A percentile compares a stretch with the other conserved stretches of the same genome.
phyloP scores from a whole-genome alignment of 2,113 vertebrate genomes.

The Tonatia bakeri region DNA sequence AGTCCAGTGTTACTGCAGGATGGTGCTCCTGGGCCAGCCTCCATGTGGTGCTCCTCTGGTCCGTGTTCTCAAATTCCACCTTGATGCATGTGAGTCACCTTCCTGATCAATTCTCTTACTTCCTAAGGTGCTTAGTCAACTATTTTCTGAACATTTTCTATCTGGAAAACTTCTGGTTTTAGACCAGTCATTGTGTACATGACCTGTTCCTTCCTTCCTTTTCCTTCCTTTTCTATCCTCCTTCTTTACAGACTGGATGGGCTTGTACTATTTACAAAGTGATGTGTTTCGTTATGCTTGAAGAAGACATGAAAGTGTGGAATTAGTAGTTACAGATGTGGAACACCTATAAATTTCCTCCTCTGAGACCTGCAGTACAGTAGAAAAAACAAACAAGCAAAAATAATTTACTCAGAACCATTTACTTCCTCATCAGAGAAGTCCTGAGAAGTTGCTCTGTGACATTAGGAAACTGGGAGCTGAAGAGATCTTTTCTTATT shows the following conservation, averaged over 20 bases:
- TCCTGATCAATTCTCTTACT: background rate
- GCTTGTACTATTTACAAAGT: background rate
- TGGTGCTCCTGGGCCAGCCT: accelerated
- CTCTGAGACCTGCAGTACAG: background rate
- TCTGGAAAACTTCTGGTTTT: background rate
- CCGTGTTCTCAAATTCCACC: accelerated
- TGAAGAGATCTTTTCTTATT: background rate
- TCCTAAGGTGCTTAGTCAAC: accelerated
- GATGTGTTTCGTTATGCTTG: accelerated
- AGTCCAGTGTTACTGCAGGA: accelerated
- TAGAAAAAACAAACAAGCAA: background rate
- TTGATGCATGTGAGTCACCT: accelerated
- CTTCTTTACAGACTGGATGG: no score
- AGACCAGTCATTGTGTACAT: background rate
- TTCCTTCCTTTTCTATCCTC: background rate
- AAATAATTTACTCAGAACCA: background rate
- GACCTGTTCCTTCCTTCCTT: background rate
- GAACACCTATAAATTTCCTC: background rate
- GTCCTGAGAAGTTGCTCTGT: background rate
- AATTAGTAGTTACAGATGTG: background rate
- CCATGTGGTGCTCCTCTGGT: background rate
- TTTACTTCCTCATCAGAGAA: background rate
- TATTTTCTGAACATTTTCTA: background rate
- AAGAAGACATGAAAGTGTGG: background rate
- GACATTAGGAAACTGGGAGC: background rate